Evolutionary conservation across 2,113 vertebrate species (phyloP).

Genomic region (Sapayoa aenigma): DNA sequence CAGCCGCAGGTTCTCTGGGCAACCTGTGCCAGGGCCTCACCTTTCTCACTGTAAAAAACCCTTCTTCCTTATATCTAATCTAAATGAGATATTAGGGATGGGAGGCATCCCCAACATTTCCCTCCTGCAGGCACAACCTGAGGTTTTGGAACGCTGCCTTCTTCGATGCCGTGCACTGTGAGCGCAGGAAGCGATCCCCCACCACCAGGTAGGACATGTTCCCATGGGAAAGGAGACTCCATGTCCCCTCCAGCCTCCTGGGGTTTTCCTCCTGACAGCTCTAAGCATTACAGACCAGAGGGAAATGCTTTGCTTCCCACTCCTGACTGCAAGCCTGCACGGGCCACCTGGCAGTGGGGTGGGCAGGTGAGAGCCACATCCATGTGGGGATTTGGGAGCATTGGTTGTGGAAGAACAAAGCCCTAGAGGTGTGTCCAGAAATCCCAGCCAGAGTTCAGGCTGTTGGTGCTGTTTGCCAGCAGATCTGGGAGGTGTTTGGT

Average conservation of each 20-base stretch:
- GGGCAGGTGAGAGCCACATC: neutral
- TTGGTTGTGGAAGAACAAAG: neutral
- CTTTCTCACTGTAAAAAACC: neutral
- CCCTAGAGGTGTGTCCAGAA: neutral
- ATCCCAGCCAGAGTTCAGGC: neutral
- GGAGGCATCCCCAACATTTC: fast-evolving
- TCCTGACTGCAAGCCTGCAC: fast-evolving
- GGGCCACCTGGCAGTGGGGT: neutral
- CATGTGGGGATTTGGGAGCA: neutral
- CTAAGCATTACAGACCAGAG: fast-evolving
- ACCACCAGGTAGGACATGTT: conserved; percentile 86
- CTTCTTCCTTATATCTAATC: neutral
- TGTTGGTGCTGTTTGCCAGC: neutral
- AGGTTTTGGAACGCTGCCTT: conserved; percentile 97
- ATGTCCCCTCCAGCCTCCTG: neutral
- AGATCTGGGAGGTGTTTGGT: neutral
- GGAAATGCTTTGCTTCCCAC: neutral
- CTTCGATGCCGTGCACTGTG: conserved; percentile 95
- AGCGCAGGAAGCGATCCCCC: conserved; percentile 93
- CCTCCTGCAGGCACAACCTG: conserved; percentile 84
- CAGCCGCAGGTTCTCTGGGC: neutral
- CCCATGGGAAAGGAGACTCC: fast-evolving
- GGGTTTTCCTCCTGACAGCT: neutral
- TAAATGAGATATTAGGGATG: neutral
- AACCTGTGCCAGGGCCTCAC: neutral